A percentile compares a stretch with the other conserved stretches of the same genome.
These are phyloP conservation scores for Dryoscopus gambensis DNA, from an alignment of 2,113 vertebrate genomes.

Conservation along the genomic window DNA sequence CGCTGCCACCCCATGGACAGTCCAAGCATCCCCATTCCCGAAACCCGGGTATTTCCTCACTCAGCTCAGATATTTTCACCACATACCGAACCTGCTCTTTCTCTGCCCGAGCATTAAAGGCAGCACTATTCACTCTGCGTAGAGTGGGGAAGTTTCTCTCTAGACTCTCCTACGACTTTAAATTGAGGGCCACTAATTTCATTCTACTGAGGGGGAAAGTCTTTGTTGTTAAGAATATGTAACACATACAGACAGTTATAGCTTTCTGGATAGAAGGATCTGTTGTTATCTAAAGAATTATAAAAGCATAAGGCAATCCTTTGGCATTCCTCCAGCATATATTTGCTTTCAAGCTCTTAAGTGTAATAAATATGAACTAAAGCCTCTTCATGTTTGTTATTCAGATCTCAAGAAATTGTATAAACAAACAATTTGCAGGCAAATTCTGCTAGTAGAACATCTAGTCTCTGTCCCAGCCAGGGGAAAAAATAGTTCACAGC, in stretches of 20 bases:
- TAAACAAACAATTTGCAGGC: not conserved
- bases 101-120: not conserved
- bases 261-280: not conserved
- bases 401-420: not conserved
- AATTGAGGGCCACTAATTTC: not conserved
- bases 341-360: not conserved
- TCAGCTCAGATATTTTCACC: not conserved
- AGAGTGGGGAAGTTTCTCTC: not conserved
- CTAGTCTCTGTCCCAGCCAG: not conserved
- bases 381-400: not conserved
- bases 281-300: not conserved
- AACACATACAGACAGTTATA: not conserved
- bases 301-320: not conserved
- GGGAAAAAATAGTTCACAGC: not conserved
- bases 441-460: not conserved
- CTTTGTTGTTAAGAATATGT: not conserved
- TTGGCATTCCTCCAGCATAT: not conserved
- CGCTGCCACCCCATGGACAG: not conserved
- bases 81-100: not conserved
- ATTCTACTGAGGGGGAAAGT: not conserved
- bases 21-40: not conserved
- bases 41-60: accelerated
- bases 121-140: not conserved
- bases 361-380: not conserved
- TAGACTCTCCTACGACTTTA: not conserved